phyloP scores from a whole-genome alignment of 2,888 invertebrate genomes.

The Acrocyrtus sp. region DNA sequence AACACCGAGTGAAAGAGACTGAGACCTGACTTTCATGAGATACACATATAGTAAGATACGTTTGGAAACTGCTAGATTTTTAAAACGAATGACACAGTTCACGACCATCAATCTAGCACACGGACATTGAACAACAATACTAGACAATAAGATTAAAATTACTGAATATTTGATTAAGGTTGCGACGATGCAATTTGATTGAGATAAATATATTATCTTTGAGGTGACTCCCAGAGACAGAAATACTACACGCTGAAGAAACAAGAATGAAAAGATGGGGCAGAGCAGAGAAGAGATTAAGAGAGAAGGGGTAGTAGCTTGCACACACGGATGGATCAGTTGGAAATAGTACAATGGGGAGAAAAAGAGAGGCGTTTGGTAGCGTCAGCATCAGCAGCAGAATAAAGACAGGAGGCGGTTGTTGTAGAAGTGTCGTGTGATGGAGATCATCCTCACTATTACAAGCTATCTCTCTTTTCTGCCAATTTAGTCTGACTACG shows the following conservation, averaged over 20 bases:
- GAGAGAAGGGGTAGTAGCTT: not conserved
- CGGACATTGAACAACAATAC: conserved; percentile 3
- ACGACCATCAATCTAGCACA: no score
- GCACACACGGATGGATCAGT: conserved; percentile 4
- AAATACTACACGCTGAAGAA: conserved; percentile 8
- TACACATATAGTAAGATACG: not conserved
- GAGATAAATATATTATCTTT: no score
- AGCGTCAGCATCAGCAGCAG: not conserved
- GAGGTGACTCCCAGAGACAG: not conserved
- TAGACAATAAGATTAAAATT: no score
- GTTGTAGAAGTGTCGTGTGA: conserved; percentile 6
- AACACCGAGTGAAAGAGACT: conserved; percentile 39
- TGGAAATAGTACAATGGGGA: not conserved
- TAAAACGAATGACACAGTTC: no score
- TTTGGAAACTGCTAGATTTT: no score
- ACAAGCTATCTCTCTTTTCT: conserved; percentile 23
- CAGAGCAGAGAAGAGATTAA: not conserved
- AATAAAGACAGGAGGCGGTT: conserved; percentile 12
- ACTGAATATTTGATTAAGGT: not conserved
- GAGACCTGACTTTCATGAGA: conserved; percentile 4
- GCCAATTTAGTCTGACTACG: conserved; percentile 26
- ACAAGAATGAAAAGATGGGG: conserved; percentile 4
- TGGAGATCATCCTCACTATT: conserved; percentile 18
- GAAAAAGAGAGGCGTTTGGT: conserved; percentile 8
- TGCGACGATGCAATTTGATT: no score